Evolutionary conservation across 2,113 vertebrate species (phyloP).

Genomic region (zebrafish (Danio rerio)): DNA sequence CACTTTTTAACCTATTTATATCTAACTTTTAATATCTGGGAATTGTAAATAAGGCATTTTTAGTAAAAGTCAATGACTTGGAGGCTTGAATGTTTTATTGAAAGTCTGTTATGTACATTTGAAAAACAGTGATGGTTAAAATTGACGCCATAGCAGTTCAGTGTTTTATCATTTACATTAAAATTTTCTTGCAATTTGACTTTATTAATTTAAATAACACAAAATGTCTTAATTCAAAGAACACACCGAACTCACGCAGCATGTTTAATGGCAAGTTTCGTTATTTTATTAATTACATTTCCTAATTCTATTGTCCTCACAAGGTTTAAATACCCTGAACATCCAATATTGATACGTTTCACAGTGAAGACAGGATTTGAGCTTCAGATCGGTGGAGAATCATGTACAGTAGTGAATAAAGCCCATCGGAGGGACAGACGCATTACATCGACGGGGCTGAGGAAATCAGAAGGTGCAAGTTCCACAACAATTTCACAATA

Average conservation of each 20-base stretch:
- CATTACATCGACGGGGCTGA: neutral
- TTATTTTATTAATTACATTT: constrained; percentile 36
- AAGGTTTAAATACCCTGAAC: constrained; percentile 35
- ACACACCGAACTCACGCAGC: neutral
- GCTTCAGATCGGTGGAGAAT: neutral
- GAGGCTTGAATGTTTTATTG: too few species aligned
- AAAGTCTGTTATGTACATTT: too few species aligned
- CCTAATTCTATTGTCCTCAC: constrained; percentile 18
- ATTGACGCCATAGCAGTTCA: too few species aligned
- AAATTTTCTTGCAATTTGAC: too few species aligned
- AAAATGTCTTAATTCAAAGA: neutral
- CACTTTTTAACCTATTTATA: too few species aligned
- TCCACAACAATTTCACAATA: constrained; percentile 31
- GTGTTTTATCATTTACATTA: too few species aligned
- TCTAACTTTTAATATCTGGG: too few species aligned
- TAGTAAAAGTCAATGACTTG: too few species aligned
- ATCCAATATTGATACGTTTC: constrained; percentile 40
- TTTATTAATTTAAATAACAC: too few species aligned
- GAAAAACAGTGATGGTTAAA: too few species aligned
- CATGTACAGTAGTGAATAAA: constrained; percentile 20
- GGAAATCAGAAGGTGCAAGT: constrained; percentile 9
- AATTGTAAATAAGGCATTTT: too few species aligned
- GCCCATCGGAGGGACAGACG: neutral
- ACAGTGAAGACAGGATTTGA: constrained; percentile 28
- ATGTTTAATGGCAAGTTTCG: neutral